Evolutionary conservation across 2,113 vertebrate species (phyloP).

Genomic region (Hydrochoerus hydrochaeris): DNA sequence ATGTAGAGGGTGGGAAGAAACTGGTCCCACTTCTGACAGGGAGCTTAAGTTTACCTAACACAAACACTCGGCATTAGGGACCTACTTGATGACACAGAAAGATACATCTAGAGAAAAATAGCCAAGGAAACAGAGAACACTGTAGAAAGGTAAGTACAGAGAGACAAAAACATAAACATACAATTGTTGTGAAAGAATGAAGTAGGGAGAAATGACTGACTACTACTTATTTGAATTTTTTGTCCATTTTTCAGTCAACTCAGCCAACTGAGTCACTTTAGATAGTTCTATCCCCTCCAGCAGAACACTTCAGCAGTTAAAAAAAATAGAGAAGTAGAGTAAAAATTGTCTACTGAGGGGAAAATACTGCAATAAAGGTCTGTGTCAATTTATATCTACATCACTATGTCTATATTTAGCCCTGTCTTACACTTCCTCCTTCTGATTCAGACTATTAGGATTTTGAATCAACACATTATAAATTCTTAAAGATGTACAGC

Average conservation of each 20-base stretch:
- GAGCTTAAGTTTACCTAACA: neutral
- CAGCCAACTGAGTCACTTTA: neutral
- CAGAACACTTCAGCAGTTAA: neutral
- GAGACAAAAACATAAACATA: neutral
- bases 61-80: neutral
- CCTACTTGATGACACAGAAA: neutral
- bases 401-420: neutral
- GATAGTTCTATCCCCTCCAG: neutral
- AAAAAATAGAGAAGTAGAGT: neutral
- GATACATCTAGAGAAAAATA: neutral
- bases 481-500: too few species aligned
- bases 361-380: neutral
- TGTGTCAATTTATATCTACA: neutral
- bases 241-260: neutral
- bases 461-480: too few species aligned
- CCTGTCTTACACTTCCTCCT: too few species aligned
- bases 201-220: neutral
- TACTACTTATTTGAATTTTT: neutral
- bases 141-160: neutral
- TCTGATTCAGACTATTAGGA: too few species aligned
- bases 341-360: neutral
- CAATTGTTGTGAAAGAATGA: neutral
- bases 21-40: neutral
- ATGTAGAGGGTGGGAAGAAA: neutral
- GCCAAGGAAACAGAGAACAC: neutral